Conservation (phyloP, 2,888 invertebrate species). For the Cyclophora albipunctata region DNA sequence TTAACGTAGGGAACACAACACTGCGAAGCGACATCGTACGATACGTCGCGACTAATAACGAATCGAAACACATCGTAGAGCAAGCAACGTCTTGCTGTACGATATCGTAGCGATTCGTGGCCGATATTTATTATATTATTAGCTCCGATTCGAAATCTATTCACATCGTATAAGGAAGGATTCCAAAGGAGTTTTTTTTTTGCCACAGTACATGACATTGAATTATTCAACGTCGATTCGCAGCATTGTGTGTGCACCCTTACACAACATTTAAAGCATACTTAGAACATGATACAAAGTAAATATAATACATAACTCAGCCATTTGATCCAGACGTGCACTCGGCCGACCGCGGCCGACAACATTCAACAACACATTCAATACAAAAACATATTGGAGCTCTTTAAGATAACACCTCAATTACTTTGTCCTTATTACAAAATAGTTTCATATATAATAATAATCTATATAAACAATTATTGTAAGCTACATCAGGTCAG, state of each 20-base stretch:
- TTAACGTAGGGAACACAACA: not conserved
- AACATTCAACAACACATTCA: too few relatives aligned
- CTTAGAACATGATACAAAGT: constrained; percentile 42
- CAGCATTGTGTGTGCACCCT: constrained; percentile 1
- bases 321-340: constrained; percentile 9
- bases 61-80: not conserved
- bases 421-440: constrained; percentile 1
- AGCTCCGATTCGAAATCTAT: too few relatives aligned
- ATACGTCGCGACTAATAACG: not conserved
- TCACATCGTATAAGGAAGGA: too few relatives aligned
- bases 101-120: too few relatives aligned
- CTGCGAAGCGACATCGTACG: not conserved
- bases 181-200: too few relatives aligned
- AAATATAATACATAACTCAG: constrained; percentile 25
- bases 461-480: not conserved
- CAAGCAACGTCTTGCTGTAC: not conserved
- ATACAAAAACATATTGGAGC: too few relatives aligned
- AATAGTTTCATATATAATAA: constrained; percentile 7
- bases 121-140: too few relatives aligned
- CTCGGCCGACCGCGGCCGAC: too few relatives aligned
- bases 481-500: too few relatives aligned
- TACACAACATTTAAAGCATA: constrained; percentile 54
- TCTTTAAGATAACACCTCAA: constrained; percentile 1
- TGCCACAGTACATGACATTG: too few relatives aligned
- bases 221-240: too few relatives aligned